A percentile compares a stretch with the other conserved stretches of the same genome.
phyloP scores from a whole-genome alignment of 2,113 vertebrate genomes.

The Megaleporinus macrocephalus region DNA sequence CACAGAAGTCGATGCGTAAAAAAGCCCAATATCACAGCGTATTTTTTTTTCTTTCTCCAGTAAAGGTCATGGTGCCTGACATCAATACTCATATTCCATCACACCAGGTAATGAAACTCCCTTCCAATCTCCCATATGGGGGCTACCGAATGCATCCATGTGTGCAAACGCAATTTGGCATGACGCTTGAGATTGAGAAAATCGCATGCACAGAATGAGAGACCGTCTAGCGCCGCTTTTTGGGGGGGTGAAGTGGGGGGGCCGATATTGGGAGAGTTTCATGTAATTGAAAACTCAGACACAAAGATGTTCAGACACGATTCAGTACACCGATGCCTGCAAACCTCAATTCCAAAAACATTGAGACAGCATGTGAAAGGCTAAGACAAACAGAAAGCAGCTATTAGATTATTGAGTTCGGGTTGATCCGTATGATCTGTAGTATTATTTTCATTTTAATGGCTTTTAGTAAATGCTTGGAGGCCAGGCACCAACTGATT shows the following conservation, averaged over 20 bases:
- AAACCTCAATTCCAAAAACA: neutral
- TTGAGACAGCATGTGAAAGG: no score
- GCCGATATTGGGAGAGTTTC: neutral
- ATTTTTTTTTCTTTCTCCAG: neutral
- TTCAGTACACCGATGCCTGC: neutral
- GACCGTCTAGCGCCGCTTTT: neutral
- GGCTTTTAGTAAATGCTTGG: no score
- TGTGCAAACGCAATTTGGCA: slow-evolving; percentile 47
- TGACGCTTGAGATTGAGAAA: slow-evolving; percentile 33
- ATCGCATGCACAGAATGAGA: slow-evolving; percentile 23
- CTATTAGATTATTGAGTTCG: no score
- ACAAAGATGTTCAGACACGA: neutral
- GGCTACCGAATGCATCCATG: slow-evolving; percentile 34
- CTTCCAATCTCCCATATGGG: slow-evolving; percentile 27
- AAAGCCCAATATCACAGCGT: slow-evolving; percentile 14
- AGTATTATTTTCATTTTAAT: no score
- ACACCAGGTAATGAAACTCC: slow-evolving; percentile 35
- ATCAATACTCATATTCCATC: slow-evolving; percentile 42
- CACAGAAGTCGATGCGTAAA: slow-evolving; percentile 1
- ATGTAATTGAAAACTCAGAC: slow-evolving; percentile 16
- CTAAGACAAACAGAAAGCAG: no score
- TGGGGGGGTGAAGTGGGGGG: neutral
- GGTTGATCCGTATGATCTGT: no score
- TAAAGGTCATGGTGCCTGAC: slow-evolving; percentile 37
- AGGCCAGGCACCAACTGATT: no score